Base-by-base conservation (phyloP, 53 echinoderm and acorn worm genomes). In the Holothuria scabra region DNA sequence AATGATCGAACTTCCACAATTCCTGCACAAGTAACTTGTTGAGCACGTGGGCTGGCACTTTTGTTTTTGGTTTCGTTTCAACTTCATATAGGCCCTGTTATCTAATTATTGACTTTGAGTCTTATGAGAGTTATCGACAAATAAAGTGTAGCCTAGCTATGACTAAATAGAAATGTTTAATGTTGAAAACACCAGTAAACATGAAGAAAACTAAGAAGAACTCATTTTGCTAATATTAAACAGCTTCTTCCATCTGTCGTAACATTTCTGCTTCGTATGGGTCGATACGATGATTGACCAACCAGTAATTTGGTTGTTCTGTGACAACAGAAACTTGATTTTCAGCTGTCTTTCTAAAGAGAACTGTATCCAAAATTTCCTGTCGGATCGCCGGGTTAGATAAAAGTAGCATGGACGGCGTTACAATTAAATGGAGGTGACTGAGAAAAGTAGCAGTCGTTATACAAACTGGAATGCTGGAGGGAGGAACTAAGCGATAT, bases 201-300 rank as follows among this genome's bases (percentile, higher is more conserved):
- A 16, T 12, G 14, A 52, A 2, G 41, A 52, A 1, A 1, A 6
- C 5, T 1, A 52, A 0, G 13, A 18, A 16, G 18, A 52, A 4
- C 16, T 52, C 14, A 52, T 3, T 52, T 52, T 52, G 52, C 3
- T 52, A 18, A 52, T 52, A 52, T 52, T 22, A 69, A 23, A 35
- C 69, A 34, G 69, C 38, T 69, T 69, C 32, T 69, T 69, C 69
- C 18, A 69, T 18, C 23, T 69, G 34, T 22, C 41, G 69, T 37
- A 69, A 41, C 44, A 69, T 34, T 37, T 41, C 69, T 22, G 69
- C 69, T 14, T 13, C 14, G 31, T 69, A 69, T 33, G 69, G 69
- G 37, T 69, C 69, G 9, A 69, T 69, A 19, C 37, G 35, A 69
- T 34, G 69, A 33, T 34, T 34, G 4, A n/a, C 37, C 41, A 69